A percentile compares a stretch with the other conserved stretches of the same genome.
These are phyloP conservation scores for Octodonta nipae DNA, from an alignment of 2,888 invertebrate species.

Conservation along the genomic window DNA sequence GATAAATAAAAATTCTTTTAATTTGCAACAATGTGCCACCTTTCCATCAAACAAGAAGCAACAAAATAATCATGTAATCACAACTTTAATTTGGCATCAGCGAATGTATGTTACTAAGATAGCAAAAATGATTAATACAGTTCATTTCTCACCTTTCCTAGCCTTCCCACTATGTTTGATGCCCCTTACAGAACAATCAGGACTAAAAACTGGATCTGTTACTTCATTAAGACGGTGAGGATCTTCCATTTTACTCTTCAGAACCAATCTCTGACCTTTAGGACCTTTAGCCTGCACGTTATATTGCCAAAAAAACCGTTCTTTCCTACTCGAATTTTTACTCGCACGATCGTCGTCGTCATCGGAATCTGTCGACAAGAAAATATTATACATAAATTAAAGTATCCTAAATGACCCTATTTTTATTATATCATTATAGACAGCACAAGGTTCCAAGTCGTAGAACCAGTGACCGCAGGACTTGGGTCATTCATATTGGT, in stretches of 20 bases:
- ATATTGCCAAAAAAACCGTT: slow-evolving; percentile 94
- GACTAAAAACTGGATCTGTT: slow-evolving; percentile 93
- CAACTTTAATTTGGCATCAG: no score
- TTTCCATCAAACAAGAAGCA: no score
- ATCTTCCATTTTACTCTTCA: slow-evolving; percentile 76
- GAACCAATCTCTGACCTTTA: slow-evolving; percentile 78
- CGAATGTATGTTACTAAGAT: no score
- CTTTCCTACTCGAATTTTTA: slow-evolving; percentile 48
- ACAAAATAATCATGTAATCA: no score
- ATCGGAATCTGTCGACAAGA: slow-evolving; percentile 57
- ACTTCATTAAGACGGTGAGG: slow-evolving; percentile 83
- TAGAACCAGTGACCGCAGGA: no score
- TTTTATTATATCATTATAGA: not conserved
- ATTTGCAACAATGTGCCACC: no score
- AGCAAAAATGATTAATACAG: no score
- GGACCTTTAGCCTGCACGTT: slow-evolving; percentile 97
- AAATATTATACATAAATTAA: no score
- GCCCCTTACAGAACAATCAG: slow-evolving; percentile 77
- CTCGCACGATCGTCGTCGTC: slow-evolving; percentile 42
- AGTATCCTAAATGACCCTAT: not conserved
- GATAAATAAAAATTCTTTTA: no score
- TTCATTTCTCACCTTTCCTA: slow-evolving; percentile 15
- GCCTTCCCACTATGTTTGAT: slow-evolving; percentile 70
- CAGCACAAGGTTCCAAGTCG: no score
- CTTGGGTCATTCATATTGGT: no score